Conservation (phyloP, 2,888 invertebrate genomes). For the Antheraea yamamai region DNA sequence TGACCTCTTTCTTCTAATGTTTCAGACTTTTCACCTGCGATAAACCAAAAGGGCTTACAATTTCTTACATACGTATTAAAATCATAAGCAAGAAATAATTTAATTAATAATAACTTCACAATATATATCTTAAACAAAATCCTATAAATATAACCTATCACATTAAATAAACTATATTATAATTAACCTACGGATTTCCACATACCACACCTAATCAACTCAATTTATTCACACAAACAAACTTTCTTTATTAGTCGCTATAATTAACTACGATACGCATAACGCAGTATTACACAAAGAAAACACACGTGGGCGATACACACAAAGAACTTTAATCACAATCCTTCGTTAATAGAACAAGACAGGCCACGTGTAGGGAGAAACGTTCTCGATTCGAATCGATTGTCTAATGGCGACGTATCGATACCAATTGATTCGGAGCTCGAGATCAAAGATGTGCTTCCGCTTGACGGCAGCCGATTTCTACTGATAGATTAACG, state of each 20-base stretch:
- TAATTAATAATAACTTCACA: too few species aligned
- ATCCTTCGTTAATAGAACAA: constrained; percentile 53
- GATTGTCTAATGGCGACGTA: constrained; percentile 57
- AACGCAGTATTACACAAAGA: not conserved
- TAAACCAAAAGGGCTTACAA: too few species aligned
- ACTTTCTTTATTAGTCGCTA: not conserved
- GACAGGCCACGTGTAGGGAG: constrained; percentile 59
- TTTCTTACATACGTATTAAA: too few species aligned
- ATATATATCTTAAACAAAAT: too few species aligned
- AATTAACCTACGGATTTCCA: not conserved
- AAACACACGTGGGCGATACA: constrained; percentile 42
- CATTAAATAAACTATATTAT: not conserved
- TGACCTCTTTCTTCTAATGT: too few species aligned
- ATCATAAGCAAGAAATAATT: too few species aligned
- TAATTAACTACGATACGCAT: not conserved
- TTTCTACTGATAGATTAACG: constrained; percentile 52
- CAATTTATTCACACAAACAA: not conserved
- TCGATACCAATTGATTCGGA: constrained; percentile 69
- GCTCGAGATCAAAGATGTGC: constrained; percentile 68
- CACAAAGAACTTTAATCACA: constrained; percentile 50
- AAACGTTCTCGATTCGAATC: constrained; percentile 58
- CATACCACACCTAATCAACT: not conserved
- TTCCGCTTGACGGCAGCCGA: constrained; percentile 64
- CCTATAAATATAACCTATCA: too few species aligned
- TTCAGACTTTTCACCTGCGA: too few species aligned